phyloP scores from a whole-genome alignment of 92 coral and sea anemone genomes.

The Zoanthus sociatus region DNA sequence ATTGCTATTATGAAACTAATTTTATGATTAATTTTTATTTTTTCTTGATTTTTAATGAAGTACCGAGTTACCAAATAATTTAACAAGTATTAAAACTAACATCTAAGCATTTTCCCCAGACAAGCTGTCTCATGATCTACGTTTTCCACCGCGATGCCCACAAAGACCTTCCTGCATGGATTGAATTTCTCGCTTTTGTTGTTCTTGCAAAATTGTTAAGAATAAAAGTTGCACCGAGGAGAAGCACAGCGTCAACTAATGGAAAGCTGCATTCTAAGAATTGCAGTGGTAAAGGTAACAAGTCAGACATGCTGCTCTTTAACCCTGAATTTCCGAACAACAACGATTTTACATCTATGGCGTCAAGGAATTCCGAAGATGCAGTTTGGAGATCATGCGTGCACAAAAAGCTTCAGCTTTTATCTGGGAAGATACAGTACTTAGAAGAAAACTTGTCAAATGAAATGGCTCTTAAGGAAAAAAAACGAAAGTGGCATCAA shows the following conservation, averaged over 20 bases:
- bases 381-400: background rate
- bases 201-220: constrained; percentile 80
- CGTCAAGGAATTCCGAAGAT: background rate
- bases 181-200: constrained; percentile 74
- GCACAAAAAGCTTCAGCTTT: background rate
- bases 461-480: constrained; percentile 55
- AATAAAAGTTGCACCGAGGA: constrained; percentile 13
- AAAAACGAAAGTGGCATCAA: constrained; percentile 78
- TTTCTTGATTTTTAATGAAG: too few species aligned
- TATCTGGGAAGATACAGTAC: constrained; percentile 12
- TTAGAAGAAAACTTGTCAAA: constrained; percentile 42
- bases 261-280: background rate
- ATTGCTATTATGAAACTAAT: too few species aligned
- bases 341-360: constrained; percentile 15
- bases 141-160: constrained; percentile 79
- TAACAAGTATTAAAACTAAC: too few species aligned
- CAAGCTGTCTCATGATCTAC: constrained; percentile 68
- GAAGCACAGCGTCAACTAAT: background rate
- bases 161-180: constrained; percentile 75
- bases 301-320: background rate
- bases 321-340: background rate
- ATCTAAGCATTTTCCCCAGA: background rate
- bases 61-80: too few species aligned
- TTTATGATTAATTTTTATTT: too few species aligned
- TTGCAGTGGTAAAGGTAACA: background rate